These are phyloP conservation scores for Emydocephalus ijimae DNA, from an alignment of 2,113 vertebrate species.

Conservation along the genomic window DNA sequence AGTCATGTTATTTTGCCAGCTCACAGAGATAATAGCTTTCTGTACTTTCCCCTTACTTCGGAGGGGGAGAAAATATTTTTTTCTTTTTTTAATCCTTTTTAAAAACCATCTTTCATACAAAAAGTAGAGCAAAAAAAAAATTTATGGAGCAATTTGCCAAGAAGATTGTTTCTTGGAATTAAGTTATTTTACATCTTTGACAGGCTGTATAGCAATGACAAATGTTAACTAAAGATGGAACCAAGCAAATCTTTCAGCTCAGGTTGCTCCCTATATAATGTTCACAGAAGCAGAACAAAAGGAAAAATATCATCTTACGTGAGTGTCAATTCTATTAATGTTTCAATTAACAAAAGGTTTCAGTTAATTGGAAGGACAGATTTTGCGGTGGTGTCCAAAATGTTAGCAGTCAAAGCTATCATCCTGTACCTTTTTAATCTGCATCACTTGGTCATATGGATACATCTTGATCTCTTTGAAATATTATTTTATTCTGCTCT, in stretches of 20 bases:
- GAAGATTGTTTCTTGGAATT: not conserved
- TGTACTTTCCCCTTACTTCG: not conserved
- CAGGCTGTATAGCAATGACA: not conserved
- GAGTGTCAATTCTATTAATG: not conserved
- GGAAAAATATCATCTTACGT: not conserved
- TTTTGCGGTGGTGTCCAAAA: not conserved
- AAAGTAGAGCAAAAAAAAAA: not conserved
- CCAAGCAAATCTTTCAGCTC: not conserved
- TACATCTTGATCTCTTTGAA: not conserved
- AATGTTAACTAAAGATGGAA: accelerated
- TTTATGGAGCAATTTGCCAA: constrained; percentile 26
- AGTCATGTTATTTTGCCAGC: not conserved
- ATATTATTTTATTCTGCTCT: not conserved
- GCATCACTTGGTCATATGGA: not conserved
- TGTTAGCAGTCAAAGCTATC: not conserved
- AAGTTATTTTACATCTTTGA: constrained; percentile 28
- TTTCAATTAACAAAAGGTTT: not conserved
- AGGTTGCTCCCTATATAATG: not conserved
- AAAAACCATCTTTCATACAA: not conserved
- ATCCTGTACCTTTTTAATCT: not conserved
- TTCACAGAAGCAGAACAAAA: not conserved
- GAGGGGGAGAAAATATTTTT: not conserved
- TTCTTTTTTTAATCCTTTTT: not conserved
- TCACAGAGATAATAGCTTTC: not conserved
- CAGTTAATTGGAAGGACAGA: not conserved